These are phyloP conservation scores for Terebella lapidaria DNA, from an alignment of 2,888 invertebrate species.

Conservation along the genomic window DNA sequence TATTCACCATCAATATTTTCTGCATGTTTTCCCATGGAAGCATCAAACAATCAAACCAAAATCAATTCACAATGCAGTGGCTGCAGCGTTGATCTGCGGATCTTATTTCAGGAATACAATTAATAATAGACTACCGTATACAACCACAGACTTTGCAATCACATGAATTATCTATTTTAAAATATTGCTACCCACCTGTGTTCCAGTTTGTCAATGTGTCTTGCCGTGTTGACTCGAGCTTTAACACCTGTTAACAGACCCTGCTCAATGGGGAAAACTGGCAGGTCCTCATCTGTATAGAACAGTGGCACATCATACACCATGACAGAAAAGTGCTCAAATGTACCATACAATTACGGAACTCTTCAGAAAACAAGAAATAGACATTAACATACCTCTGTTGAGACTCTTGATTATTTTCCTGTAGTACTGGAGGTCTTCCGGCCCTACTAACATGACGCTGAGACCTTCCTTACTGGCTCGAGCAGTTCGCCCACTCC, in stretches of 20 bases:
- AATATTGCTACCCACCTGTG: slow-evolving; percentile 57
- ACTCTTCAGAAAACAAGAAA: neutral
- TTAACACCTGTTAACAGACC: slow-evolving; percentile 63
- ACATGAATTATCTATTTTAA: neutral
- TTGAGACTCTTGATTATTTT: slow-evolving; percentile 79
- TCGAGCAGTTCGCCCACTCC: slow-evolving; percentile 93
- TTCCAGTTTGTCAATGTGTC: slow-evolving; percentile 71
- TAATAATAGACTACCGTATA: too few relatives aligned
- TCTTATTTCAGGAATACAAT: too few relatives aligned
- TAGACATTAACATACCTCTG: slow-evolving; percentile 62
- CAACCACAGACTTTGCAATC: neutral
- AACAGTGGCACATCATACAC: too few relatives aligned
- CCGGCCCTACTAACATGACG: slow-evolving; percentile 83
- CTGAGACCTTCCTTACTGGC: slow-evolving; percentile 84
- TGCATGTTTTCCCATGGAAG: neutral
- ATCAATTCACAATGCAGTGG: too few relatives aligned
- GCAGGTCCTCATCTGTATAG: slow-evolving; percentile 71
- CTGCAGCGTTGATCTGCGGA: too few relatives aligned
- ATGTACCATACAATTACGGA: neutral
- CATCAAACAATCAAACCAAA: neutral
- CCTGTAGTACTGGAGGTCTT: slow-evolving; percentile 70
- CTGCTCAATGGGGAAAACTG: slow-evolving; percentile 73
- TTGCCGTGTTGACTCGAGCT: slow-evolving; percentile 70
- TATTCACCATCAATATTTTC: too few relatives aligned
- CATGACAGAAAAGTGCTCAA: too few relatives aligned